These are phyloP conservation scores for Drosophila bocqueti DNA, from an alignment of 1,140 invertebrate species.

Conservation along the genomic window DNA sequence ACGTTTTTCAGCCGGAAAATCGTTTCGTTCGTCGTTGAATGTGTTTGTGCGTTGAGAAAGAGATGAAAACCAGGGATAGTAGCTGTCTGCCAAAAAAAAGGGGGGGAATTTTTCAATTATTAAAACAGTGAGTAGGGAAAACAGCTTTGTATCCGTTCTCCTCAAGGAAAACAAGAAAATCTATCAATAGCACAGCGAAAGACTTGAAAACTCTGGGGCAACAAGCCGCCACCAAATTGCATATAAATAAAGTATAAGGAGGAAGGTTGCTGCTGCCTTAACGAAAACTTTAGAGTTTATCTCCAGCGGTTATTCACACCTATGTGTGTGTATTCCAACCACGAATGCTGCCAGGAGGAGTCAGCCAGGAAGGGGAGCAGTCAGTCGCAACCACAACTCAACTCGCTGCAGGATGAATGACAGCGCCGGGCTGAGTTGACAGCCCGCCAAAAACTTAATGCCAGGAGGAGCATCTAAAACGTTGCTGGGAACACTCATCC, in stretches of 20 bases:
- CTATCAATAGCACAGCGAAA: constrained; percentile 17
- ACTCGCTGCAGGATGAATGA: constrained; percentile 28
- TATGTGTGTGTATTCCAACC: constrained; percentile 33
- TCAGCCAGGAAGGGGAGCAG: constrained; percentile 12
- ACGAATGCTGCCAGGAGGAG: neutral
- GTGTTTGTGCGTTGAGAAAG: neutral
- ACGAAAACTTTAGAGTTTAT: constrained; percentile 33
- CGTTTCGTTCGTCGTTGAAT: constrained; percentile 22
- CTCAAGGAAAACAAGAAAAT: constrained; percentile 11
- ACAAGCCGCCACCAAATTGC: neutral
- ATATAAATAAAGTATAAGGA: constrained; percentile 9
- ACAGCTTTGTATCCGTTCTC: neutral
- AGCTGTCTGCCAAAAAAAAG: constrained; percentile 20
- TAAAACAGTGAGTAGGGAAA: constrained; percentile 20
- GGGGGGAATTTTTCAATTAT: constrained; percentile 40
- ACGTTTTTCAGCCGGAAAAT: constrained; percentile 48
- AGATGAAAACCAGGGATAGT: constrained; percentile 10
- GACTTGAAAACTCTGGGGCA: neutral
- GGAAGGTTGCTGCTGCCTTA: neutral
- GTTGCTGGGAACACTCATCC: neutral
- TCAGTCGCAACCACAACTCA: constrained; percentile 23
- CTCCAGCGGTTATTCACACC: constrained; percentile 76
- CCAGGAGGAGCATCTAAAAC: constrained; percentile 1
- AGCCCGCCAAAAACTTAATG: constrained; percentile 51
- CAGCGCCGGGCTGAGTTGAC: constrained; percentile 35